These are phyloP conservation scores for Polypterus bichir DNA, from an alignment of 2,113 vertebrate genomes.

Conservation along the genomic window DNA sequence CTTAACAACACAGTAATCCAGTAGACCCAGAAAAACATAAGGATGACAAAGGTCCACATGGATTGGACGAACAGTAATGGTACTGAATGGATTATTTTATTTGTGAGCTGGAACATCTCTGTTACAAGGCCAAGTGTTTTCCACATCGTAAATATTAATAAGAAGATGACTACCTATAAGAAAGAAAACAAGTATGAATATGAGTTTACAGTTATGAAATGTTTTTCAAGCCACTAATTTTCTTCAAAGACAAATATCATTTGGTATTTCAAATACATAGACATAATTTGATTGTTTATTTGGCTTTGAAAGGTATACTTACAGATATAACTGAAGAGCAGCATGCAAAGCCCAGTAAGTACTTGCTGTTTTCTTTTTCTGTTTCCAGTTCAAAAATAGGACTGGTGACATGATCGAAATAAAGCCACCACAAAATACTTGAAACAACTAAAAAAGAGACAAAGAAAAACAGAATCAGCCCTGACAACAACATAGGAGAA, in stretches of 20 bases:
- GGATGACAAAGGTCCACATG: conserved; percentile 49
- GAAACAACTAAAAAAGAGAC: conserved; percentile 47
- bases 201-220: no score
- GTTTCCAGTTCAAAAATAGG: conserved; percentile 50
- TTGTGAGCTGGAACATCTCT: conserved; percentile 42
- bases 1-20: conserved; percentile 60
- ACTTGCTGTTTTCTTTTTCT: conserved; percentile 51
- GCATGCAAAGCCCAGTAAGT: conserved; percentile 48
- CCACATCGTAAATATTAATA: conserved; percentile 35
- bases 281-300: no score
- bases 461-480: background rate
- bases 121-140: conserved; percentile 34
- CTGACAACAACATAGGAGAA: no score
- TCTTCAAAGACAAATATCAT: no score
- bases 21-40: conserved; percentile 51
- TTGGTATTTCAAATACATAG: no score
- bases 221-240: no score
- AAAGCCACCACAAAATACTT: conserved; percentile 59
- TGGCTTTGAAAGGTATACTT: conserved; percentile 19
- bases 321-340: conserved; percentile 41
- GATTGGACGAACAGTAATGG: conserved; percentile 54
- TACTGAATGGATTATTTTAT: conserved; percentile 35
- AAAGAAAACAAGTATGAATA: background rate
- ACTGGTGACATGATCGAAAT: conserved; percentile 43
- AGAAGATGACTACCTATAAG: conserved; percentile 41